Percentiles rank a stretch among this genome's conserved stretches.
Evolutionary conservation across 2,888 invertebrate species (phyloP).

Genomic region (Stenurella melanura): DNA sequence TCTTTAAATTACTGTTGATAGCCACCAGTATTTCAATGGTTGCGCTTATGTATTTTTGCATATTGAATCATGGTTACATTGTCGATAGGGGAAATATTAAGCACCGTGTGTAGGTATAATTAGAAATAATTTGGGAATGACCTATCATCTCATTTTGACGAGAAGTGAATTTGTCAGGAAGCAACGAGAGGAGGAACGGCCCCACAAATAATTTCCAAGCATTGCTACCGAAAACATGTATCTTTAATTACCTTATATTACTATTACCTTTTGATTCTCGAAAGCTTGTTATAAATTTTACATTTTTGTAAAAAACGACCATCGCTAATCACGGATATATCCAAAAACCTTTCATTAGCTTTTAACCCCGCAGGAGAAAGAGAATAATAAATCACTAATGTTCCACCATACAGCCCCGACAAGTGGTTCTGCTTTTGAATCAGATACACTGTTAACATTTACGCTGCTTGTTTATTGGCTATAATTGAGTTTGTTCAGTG

Average conservation of each 20-base stretch:
- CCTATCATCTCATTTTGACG: too few species aligned
- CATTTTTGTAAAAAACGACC: too few species aligned
- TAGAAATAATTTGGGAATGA: too few species aligned
- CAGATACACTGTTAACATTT: conserved; percentile 17
- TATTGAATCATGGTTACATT: too few species aligned
- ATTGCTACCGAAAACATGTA: neutral
- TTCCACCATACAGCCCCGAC: neutral
- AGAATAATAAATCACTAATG: neutral
- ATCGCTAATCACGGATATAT: neutral
- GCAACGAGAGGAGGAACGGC: neutral
- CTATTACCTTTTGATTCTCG: neutral
- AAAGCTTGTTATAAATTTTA: too few species aligned
- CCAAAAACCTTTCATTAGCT: conserved; percentile 8
- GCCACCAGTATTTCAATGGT: too few species aligned
- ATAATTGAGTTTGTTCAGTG: conserved; percentile 40
- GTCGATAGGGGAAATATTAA: too few species aligned
- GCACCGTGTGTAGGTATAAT: too few species aligned
- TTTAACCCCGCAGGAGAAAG: conserved; percentile 7
- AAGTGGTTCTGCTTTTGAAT: conserved; percentile 1
- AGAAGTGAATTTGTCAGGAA: too few species aligned
- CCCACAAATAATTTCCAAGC: neutral
- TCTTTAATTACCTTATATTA: neutral
- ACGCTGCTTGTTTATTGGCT: conserved; percentile 33
- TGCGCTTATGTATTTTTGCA: too few species aligned
- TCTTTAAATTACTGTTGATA: too few species aligned